These are phyloP conservation scores for Pachycephala philippinensis DNA, from an alignment of 2,113 vertebrate species.

Conservation along the genomic window DNA sequence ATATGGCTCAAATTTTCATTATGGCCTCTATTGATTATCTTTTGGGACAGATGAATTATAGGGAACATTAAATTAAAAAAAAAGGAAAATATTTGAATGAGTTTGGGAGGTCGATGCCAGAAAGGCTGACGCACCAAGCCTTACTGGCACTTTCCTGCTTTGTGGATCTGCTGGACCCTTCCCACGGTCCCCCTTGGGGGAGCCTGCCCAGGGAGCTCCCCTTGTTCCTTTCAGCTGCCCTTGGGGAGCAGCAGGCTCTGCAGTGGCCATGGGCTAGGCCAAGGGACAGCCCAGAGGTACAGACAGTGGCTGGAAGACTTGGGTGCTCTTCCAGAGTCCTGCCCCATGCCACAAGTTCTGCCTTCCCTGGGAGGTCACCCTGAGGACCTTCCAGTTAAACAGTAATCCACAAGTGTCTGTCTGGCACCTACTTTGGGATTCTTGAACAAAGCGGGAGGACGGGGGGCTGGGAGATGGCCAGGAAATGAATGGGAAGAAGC, in stretches of 20 bases:
- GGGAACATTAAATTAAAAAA: constrained; percentile 90
- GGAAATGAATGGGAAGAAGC: not conserved
- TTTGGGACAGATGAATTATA: constrained; percentile 98
- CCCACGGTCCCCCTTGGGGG: not conserved
- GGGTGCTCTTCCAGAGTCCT: not conserved
- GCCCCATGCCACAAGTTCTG: not conserved
- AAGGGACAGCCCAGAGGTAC: not conserved
- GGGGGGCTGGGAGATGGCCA: not conserved
- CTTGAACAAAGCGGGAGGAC: not conserved
- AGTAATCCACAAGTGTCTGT: not conserved
- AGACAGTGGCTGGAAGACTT: not conserved
- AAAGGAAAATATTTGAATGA: constrained; percentile 99
- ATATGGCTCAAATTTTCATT: constrained; percentile 99
- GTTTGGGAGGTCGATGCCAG: constrained; percentile 89
- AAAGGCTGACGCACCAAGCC: constrained; percentile 75
- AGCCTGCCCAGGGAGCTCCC: not conserved
- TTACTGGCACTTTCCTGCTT: constrained; percentile 62
- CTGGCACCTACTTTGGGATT: not conserved
- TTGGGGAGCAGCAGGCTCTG: not conserved
- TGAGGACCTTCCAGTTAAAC: not conserved
- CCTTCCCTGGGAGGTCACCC: not conserved
- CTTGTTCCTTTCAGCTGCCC: not conserved
- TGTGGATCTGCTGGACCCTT: not conserved
- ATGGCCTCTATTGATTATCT: constrained; percentile 99
- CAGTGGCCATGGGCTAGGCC: rapidly evolving